A percentile compares a stretch with the other conserved stretches of the same genome.
Evolutionary conservation across 1,140 invertebrate species (phyloP).

Genomic region (Drosophila nigromelanica): DNA sequence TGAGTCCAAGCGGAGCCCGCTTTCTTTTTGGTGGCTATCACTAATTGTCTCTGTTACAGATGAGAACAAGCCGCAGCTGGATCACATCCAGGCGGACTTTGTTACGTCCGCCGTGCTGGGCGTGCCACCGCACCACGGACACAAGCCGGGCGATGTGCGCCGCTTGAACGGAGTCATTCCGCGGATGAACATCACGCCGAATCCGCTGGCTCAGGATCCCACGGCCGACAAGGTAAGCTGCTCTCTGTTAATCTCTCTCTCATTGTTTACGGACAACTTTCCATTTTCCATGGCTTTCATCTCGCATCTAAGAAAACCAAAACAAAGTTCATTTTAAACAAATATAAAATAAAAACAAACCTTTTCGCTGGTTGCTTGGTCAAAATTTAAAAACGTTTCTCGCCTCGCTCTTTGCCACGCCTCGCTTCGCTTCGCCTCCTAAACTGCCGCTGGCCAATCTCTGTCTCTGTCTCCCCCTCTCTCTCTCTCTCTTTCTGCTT

Average conservation of each 20-base stretch:
- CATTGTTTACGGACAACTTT: not conserved
- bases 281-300: slow-evolving; percentile 33
- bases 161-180: slow-evolving; percentile 87
- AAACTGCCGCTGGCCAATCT: not conserved
- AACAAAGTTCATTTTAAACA: not conserved
- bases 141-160: slow-evolving; percentile 63
- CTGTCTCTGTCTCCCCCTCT: slow-evolving; percentile 14
- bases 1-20: slow-evolving; percentile 46
- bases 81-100: slow-evolving; percentile 85
- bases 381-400: slow-evolving; percentile 62
- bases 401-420: slow-evolving; percentile 12
- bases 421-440: slow-evolving; percentile 4
- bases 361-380: slow-evolving; percentile 79
- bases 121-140: slow-evolving; percentile 65
- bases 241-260: not conserved
- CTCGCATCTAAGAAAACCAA: slow-evolving; percentile 19
- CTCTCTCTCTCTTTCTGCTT: slow-evolving; percentile 19
- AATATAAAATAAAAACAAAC: slow-evolving; percentile 37
- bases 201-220: slow-evolving; percentile 87
- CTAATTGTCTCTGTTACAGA: slow-evolving; percentile 24
- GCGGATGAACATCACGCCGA: slow-evolving; percentile 89
- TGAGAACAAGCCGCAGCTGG: slow-evolving; percentile 80
- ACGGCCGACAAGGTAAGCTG: slow-evolving; percentile 77
- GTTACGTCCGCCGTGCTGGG: slow-evolving; percentile 77
- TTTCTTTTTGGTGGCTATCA: too few relatives aligned